Conservation (phyloP, 2,113 vertebrate species). For the Monopterus albus region DNA sequence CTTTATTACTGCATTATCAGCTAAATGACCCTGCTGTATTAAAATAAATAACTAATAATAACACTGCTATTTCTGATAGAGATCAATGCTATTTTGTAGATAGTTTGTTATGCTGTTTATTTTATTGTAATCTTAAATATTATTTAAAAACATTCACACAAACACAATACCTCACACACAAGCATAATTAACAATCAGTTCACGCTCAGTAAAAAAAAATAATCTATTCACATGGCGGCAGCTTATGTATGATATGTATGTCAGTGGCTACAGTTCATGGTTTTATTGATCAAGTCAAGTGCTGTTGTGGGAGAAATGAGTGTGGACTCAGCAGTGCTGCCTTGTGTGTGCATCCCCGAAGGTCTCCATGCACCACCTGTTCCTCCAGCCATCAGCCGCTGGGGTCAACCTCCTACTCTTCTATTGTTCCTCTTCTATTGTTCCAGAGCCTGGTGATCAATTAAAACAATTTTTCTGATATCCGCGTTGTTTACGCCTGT, state of each 20-base stretch:
- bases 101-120: not conserved
- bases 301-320: conserved; percentile 39
- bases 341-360: conserved; percentile 50
- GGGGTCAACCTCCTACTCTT: conserved; percentile 42
- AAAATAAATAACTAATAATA: not conserved
- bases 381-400: conserved; percentile 56
- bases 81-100: not conserved
- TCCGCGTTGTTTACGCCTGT: conserved; percentile 75
- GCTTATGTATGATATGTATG: conserved; percentile 59
- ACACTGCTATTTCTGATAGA: not conserved
- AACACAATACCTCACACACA: conserved; percentile 1
- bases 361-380: conserved; percentile 72
- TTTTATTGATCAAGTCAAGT: conserved; percentile 64
- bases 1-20: conserved; percentile 4
- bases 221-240: conserved; percentile 28
- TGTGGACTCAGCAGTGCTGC: conserved; percentile 40
- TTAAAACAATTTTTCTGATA: conserved; percentile 77
- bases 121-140: not conserved
- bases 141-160: not conserved
- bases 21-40: not conserved
- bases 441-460: conserved; percentile 64
- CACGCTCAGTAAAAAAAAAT: conserved; percentile 33
- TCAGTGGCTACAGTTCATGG: conserved; percentile 62
- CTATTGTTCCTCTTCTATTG: conserved; percentile 14
- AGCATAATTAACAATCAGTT: conserved; percentile 22